Evolutionary conservation across 2,888 invertebrate genomes (phyloP).

Genomic region (Drosophila antonietae): DNA sequence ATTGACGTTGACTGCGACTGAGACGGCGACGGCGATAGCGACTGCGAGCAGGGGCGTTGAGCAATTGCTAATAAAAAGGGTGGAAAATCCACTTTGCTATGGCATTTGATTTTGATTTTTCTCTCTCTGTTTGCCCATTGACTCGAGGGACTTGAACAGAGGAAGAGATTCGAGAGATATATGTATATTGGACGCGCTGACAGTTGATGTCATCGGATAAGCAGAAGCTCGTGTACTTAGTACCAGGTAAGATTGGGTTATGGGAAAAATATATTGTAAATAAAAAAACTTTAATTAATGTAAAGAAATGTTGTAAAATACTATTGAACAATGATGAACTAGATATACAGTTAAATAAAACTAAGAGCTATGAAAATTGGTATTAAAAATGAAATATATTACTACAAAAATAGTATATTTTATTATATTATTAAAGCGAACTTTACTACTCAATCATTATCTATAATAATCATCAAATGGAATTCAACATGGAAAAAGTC

Average conservation of each 20-base stretch:
- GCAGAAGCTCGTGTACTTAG: constrained; percentile 18
- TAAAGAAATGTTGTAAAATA: neutral
- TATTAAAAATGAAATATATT: too few species aligned
- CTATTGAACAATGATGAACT: too few species aligned
- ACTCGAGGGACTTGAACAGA: constrained; percentile 41
- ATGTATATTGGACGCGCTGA: constrained; percentile 54
- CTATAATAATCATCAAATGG: neutral
- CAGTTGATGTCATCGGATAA: constrained; percentile 75
- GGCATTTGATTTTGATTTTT: constrained; percentile 82
- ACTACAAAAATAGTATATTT: neutral
- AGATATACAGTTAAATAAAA: too few species aligned
- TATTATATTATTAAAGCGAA: neutral
- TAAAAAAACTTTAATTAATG: neutral
- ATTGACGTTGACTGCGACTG: constrained; percentile 21
- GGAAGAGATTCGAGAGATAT: constrained; percentile 40
- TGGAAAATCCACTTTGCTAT: constrained; percentile 82
- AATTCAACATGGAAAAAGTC: neutral
- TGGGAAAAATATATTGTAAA: neutral
- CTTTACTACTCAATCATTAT: neutral
- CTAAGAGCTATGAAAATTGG: too few species aligned
- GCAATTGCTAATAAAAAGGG: constrained; percentile 80
- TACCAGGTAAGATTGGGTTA: constrained; percentile 18
- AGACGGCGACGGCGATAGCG: neutral
- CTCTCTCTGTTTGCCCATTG: constrained; percentile 58
- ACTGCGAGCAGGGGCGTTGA: constrained; percentile 40